These are phyloP conservation scores for Tetrapedia diversipes DNA, from an alignment of 2,888 invertebrate genomes.

Conservation along the genomic window DNA sequence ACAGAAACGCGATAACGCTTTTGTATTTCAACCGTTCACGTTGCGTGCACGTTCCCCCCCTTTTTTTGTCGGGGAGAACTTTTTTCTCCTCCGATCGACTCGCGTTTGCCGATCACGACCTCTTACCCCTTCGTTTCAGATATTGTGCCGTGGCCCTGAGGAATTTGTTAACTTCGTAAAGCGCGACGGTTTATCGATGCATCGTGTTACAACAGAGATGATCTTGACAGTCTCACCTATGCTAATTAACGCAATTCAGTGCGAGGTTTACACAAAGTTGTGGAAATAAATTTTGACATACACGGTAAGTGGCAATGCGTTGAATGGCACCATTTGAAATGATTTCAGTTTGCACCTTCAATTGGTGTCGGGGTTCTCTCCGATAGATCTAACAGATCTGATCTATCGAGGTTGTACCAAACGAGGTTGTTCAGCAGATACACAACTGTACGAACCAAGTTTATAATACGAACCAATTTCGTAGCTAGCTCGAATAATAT, in stretches of 20 bases:
- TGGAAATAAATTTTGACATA: too few species aligned
- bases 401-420: too few species aligned
- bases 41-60: background rate
- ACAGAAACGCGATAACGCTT: slow-evolving; percentile 21
- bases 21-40: slow-evolving; percentile 3
- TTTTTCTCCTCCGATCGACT: background rate
- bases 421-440: too few species aligned
- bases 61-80: background rate
- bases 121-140: background rate
- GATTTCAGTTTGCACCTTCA: too few species aligned
- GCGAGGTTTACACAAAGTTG: background rate
- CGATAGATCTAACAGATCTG: too few species aligned
- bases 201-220: background rate
- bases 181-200: background rate
- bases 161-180: background rate
- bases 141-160: background rate
- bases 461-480: too few species aligned
- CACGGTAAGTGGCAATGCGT: too few species aligned
- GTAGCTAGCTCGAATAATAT: background rate
- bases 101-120: background rate
- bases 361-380: too few species aligned
- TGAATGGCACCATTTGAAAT: too few species aligned
- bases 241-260: background rate
- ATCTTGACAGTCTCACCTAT: background rate
- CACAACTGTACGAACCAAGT: too few species aligned